Evolutionary conservation across 2,888 invertebrate genomes (phyloP).

Genomic region (Cataglyphis rosenhaueri): DNA sequence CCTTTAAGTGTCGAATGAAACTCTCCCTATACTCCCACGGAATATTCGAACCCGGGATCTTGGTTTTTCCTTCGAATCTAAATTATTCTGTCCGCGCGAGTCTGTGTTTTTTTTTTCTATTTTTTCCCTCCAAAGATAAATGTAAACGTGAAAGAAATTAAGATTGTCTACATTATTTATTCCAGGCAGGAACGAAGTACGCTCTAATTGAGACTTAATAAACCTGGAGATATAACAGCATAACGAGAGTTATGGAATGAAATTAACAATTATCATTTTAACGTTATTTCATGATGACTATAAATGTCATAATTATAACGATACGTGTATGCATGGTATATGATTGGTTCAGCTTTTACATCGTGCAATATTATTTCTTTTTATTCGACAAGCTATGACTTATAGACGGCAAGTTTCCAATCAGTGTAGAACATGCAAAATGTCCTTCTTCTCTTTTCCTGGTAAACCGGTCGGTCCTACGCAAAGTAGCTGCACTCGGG

Average conservation of each 20-base stretch:
- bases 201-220: constrained; percentile 29
- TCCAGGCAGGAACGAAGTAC: background rate
- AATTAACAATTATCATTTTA: constrained; percentile 5
- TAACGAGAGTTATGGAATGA: background rate
- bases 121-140: background rate
- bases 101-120: background rate
- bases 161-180: background rate
- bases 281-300: background rate
- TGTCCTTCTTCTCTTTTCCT: constrained; percentile 50
- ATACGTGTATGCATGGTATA: background rate
- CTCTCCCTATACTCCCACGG: constrained; percentile 70
- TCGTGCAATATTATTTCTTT: constrained; percentile 30
- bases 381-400: constrained; percentile 27
- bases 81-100: constrained; percentile 14
- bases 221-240: background rate
- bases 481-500: constrained; percentile 59
- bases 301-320: background rate
- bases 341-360: background rate
- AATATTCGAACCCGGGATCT: constrained; percentile 45
- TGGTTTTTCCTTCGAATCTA: constrained; percentile 1
- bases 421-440: constrained; percentile 54
- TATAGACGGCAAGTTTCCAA: constrained; percentile 54
- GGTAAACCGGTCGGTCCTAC: constrained; percentile 70
- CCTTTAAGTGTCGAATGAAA: constrained; percentile 72
- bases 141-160: constrained; percentile 4